Conservation (phyloP, 30 jellyfish, hydroid and myxozoan genomes). For the Hydra vulgaris region DNA sequence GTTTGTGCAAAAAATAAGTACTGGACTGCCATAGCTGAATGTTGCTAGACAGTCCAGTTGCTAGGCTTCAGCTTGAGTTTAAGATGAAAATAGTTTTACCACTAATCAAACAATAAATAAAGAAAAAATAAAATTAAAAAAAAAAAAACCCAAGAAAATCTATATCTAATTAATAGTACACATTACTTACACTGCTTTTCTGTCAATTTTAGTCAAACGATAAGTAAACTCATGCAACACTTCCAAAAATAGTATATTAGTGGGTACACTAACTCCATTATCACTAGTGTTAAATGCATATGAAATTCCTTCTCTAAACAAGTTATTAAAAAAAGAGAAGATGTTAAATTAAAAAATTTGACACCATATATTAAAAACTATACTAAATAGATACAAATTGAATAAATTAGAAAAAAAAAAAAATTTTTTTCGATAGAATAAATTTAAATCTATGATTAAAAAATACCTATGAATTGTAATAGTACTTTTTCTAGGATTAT, state of each 20-base stretch:
- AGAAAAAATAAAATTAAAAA: too few species aligned
- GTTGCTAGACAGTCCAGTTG: too few species aligned
- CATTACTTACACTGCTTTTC: slow-evolving; percentile 36
- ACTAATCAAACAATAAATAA: too few species aligned
- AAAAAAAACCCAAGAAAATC: too few species aligned
- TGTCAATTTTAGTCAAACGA: slow-evolving; percentile 53
- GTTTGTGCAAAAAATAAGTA: too few species aligned
- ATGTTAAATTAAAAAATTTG: background rate
- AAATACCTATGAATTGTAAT: slow-evolving; percentile 83
- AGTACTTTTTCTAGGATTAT: slow-evolving; percentile 63
- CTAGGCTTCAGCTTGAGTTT: too few species aligned
- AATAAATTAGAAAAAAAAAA: background rate
- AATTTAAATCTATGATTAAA: background rate
- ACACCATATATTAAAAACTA: slow-evolving; percentile 1
- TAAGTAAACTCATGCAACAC: slow-evolving; percentile 64
- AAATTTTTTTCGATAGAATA: background rate
- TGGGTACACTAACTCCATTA: slow-evolving; percentile 19
- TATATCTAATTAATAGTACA: too few species aligned
- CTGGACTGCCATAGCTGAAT: too few species aligned
- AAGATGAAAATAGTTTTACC: too few species aligned
- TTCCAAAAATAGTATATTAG: slow-evolving; percentile 63
- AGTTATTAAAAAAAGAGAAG: background rate
- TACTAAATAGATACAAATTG: too few species aligned
- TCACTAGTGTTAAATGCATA: slow-evolving; percentile 33
- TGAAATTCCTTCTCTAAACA: slow-evolving; percentile 75